A percentile compares a stretch with the other conserved stretches of the same genome.
These are phyloP conservation scores for Macrostomum cliftonense DNA, from an alignment of 2,888 invertebrate species.

Conservation along the genomic window DNA sequence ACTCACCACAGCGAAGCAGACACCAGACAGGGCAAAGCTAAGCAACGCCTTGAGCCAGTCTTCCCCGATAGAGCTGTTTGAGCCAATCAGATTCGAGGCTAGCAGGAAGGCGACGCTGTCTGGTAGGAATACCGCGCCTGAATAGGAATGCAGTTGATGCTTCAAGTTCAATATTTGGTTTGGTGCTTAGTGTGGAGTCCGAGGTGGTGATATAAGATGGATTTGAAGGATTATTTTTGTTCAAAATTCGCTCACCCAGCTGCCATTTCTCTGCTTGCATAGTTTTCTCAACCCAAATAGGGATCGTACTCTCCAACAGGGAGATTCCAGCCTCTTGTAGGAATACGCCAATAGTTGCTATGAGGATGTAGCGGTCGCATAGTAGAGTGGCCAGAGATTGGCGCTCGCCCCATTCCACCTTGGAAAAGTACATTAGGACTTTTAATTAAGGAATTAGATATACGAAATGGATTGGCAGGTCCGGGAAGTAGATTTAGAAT, in stretches of 20 bases:
- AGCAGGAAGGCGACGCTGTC: slow-evolving; percentile 64
- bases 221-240: neutral
- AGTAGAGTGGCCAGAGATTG: neutral
- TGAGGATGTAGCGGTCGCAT: slow-evolving; percentile 1
- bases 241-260: slow-evolving; percentile 36
- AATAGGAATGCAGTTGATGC: slow-evolving; percentile 2
- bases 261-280: slow-evolving; percentile 44
- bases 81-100: slow-evolving; percentile 59
- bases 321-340: neutral
- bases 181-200: no score
- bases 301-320: slow-evolving; percentile 58
- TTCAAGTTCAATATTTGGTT: no score
- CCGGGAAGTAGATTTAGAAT: no score
- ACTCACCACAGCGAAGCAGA: slow-evolving; percentile 6
- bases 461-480: no score
- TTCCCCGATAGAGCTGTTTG: slow-evolving; percentile 48
- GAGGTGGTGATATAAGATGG: no score
- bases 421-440: no score
- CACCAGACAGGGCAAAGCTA: slow-evolving; percentile 4
- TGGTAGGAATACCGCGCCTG: slow-evolving; percentile 61
- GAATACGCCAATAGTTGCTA: neutral
- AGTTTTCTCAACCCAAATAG: slow-evolving; percentile 56
- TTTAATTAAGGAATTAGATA: neutral
- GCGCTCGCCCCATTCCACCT: neutral
- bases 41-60: slow-evolving; percentile 19